Evolutionary conservation across 2,113 vertebrate genomes (phyloP).

Genomic region (Orientallactaga bullata): DNA sequence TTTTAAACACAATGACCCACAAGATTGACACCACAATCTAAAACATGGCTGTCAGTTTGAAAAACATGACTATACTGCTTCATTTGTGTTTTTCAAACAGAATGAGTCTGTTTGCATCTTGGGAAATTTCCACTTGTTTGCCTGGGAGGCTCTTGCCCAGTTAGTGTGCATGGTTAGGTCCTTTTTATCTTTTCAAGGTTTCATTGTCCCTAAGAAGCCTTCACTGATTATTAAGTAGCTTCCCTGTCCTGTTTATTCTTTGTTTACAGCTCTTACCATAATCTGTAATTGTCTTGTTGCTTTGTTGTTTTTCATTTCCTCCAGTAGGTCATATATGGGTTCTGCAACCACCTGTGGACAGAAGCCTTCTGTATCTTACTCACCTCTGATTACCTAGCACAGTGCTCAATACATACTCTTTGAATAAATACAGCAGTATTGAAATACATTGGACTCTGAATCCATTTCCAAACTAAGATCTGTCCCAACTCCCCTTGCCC

Average conservation of each 20-base stretch:
- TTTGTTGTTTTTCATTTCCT: conserved; percentile 46
- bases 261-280: conserved; percentile 31
- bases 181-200: conserved; percentile 19
- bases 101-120: conserved; percentile 48
- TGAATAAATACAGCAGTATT: not conserved
- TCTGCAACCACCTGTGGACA: conserved; percentile 7
- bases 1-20: not conserved
- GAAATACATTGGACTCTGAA: not conserved
- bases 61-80: conserved; percentile 48
- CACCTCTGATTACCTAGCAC: not conserved
- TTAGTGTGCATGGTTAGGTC: not conserved
- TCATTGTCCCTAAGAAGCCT: conserved; percentile 38
- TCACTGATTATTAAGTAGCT: conserved; percentile 42
- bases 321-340: not conserved
- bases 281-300: conserved; percentile 48
- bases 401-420: not conserved
- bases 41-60: conserved; percentile 28
- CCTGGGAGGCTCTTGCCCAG: not conserved
- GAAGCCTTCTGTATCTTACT: not conserved
- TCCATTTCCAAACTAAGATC: conserved; percentile 10
- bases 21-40: conserved; percentile 37
- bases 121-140: conserved; percentile 7
- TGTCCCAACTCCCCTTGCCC: not conserved
- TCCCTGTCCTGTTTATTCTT: conserved; percentile 55
- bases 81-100: conserved; percentile 49